Base-by-base conservation (phyloP, 2,888 invertebrate species). In the Strigamia transsilvanica region DNA sequence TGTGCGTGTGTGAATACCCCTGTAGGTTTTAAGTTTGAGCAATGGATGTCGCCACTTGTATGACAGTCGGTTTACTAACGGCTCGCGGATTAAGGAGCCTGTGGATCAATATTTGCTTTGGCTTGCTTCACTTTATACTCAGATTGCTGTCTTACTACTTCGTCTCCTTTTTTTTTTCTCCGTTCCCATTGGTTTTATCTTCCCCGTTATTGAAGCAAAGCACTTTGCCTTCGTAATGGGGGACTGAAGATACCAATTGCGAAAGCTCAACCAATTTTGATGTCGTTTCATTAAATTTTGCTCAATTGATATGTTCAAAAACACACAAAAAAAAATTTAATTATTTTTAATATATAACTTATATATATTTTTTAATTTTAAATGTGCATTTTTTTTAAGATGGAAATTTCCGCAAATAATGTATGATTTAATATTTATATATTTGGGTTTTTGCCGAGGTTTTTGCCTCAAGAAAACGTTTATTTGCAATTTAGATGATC, bases 91-190 rank as follows among this genome's bases (percentile, higher is more conserved):
- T 73, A 73, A 73, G 73, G 32, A 73, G 23, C 73, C 38, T 32
- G 13, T 3, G 73, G 73, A 73, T 73, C 73, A 73, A 73, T 73
- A 73, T 73, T 73, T 73, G 73, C 73, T 73, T 73, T 73, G 73
- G 73, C 73, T 73, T 32, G 73, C 73, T 73, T 73, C 73, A 73
- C 73, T 73, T 73, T 73, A 73, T 73, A 73, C 73, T 73, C 73
- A 73, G 73, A 73, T 73, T 73, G 73, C 73, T 73, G 73, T 73
- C 73, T 23, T 73, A 15, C 18, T 51, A 15, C 18, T 51, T 27
- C 27, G 27, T 73, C 73, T 73, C 23, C 73, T 32, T 32, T 32
- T 73, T 32, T 73, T 73, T 73, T 32, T 73, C 13, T 2, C 15
- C 32, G 32, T 73, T 73, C 6, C 73, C 73, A 73, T 73, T 73